Conservation (phyloP, 1,140 invertebrate species). For the Drusus annulatus region DNA sequence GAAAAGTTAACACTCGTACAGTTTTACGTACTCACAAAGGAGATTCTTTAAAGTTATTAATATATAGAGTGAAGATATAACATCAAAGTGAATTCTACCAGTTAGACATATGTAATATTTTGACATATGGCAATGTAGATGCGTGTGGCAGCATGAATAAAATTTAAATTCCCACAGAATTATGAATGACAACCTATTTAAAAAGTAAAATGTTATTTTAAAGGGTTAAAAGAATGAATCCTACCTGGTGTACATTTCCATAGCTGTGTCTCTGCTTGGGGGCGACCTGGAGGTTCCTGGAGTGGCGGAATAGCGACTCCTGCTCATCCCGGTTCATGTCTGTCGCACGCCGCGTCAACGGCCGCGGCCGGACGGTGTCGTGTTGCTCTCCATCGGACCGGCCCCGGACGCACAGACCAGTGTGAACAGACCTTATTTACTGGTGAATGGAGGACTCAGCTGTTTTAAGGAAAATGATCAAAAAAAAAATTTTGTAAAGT, state of each 20-base stretch:
- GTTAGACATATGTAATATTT: too few species aligned
- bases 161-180: too few species aligned
- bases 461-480: not conserved
- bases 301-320: conserved; percentile 74
- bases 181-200: too few species aligned
- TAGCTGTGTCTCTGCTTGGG: conserved; percentile 60
- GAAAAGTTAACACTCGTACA: too few species aligned
- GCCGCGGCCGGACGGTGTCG: not conserved
- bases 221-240: not conserved
- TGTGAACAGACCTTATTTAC: not conserved
- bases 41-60: too few species aligned
- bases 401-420: not conserved
- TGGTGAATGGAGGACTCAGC: not conserved
- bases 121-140: too few species aligned
- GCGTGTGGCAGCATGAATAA: too few species aligned
- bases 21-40: too few species aligned
- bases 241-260: conserved; percentile 60
- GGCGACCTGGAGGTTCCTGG: conserved; percentile 72
- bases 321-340: conserved; percentile 77
- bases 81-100: too few species aligned
- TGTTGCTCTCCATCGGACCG: not conserved
- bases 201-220: not conserved
- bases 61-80: too few species aligned
- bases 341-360: conserved; percentile 21
- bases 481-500: not conserved